Base-by-base conservation (phyloP, 2,113 vertebrate species). In the Platycercus adscitus region DNA sequence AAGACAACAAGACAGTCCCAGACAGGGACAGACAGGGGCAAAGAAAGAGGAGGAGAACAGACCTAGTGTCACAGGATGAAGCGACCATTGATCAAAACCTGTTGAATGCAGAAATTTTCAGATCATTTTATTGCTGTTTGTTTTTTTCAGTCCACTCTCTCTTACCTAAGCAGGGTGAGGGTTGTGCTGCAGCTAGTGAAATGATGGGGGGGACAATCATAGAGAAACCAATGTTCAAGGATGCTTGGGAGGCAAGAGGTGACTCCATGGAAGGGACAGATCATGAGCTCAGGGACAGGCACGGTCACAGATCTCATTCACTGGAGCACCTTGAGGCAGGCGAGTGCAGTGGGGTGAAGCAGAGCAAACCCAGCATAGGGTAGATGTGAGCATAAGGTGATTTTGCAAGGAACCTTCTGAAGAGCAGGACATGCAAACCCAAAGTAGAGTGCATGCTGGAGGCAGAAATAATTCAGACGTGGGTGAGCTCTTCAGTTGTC, bases 271-370 rank as follows among this genome's bases (percentile, higher is more conserved):
- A 33, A 35, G 35, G 16, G 28, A 43, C 6, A 39, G 39, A 18
- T 9, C 3, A 3, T 1, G 23, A 60, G 12, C 7, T 31, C 52
- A 49, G 29, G 20, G 18, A 2, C 3, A 26, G 46, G 33, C 37
- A 20, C 12, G 39, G 47, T 7, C 63, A 26, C 15, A 39, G 64
- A 29, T 8, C 17, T 31, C 24, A 6, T 7, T 25, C 26, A 9
- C 18, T 11, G n/a, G 14, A 61, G 33, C 25, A 37, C 31, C 28
- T 21, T 20, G 33, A 58, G 24, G 52, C 31, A 86, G 10, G n/a
- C 35, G 35, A 43, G 19, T 0, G 0, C 1, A 6, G 50, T 19
- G 43, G 31, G 23, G 2, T 0, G 0, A n/a, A 61, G n/a, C 4
- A 14, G 41, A 77, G 63, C 4, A 1, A 77, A 35, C 15, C 35